Evolutionary conservation across 2,797 vertebrate genomes (phyloP).

Genomic region (Girardinus metallicus): DNA sequence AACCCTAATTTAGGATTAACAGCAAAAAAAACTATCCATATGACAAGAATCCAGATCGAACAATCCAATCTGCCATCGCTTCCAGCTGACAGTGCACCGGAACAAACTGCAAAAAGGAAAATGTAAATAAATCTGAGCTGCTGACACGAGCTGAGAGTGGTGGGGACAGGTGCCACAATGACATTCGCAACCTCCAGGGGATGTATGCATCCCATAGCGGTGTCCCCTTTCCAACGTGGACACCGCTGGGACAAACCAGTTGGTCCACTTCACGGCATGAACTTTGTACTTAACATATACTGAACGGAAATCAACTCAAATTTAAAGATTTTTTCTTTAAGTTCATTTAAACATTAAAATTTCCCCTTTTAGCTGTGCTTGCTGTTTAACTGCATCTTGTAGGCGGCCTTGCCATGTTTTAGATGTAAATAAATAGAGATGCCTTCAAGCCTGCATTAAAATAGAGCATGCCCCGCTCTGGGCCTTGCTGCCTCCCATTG

Average conservation of each 20-base stretch:
- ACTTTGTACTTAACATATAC: background rate
- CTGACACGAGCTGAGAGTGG: slow-evolving; percentile 66
- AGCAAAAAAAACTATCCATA: background rate
- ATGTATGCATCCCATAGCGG: slow-evolving; percentile 76
- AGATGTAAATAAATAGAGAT: slow-evolving; percentile 44
- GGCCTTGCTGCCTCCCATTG: slow-evolving; percentile 55
- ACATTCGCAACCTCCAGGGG: slow-evolving; percentile 68
- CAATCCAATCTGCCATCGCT: slow-evolving; percentile 6
- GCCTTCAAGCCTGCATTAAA: slow-evolving; percentile 38
- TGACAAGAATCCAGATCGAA: background rate
- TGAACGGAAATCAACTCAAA: background rate
- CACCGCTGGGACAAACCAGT: slow-evolving; percentile 64
- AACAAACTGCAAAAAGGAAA: slow-evolving; percentile 59
- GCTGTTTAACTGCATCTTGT: background rate
- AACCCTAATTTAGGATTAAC: background rate
- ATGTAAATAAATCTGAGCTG: slow-evolving; percentile 75
- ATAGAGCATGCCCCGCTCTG: slow-evolving; percentile 36
- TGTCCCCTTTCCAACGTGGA: slow-evolving; percentile 76
- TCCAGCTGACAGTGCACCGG: slow-evolving; percentile 10
- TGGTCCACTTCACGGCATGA: slow-evolving; percentile 37
- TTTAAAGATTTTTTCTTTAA: background rate
- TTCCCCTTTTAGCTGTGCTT: background rate
- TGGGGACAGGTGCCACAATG: slow-evolving; percentile 77
- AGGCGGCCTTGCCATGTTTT: slow-evolving; percentile 20
- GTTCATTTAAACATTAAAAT: background rate